Evolutionary conservation across 2,888 invertebrate genomes (phyloP).

Genomic region (Drosophila macrospina): DNA sequence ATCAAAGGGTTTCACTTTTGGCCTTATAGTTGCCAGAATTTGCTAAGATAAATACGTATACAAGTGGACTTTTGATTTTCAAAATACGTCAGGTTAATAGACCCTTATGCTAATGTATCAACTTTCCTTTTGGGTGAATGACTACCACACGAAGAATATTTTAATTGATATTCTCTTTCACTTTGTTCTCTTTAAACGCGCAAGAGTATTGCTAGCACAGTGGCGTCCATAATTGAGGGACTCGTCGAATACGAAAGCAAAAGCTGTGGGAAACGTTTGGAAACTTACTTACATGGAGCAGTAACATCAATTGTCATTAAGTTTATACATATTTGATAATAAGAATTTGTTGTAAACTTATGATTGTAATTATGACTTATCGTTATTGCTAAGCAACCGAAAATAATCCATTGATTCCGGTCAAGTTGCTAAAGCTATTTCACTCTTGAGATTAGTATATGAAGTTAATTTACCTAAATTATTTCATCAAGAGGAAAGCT

Average conservation of each 20-base stretch:
- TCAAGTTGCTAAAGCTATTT: too few relatives aligned
- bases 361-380: too few relatives aligned
- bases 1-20: conserved; percentile 58
- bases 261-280: not conserved
- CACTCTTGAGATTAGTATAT: too few relatives aligned
- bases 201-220: not conserved
- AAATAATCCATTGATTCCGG: too few relatives aligned
- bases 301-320: too few relatives aligned
- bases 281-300: too few relatives aligned
- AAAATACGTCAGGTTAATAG: conserved; percentile 11
- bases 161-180: conserved; percentile 9
- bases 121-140: not conserved
- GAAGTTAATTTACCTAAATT: too few relatives aligned
- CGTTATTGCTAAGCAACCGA: too few relatives aligned
- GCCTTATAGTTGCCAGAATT: conserved; percentile 12
- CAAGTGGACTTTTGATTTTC: conserved; percentile 25
- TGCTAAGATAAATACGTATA: conserved; percentile 1
- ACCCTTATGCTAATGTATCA: conserved; percentile 1
- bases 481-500: too few relatives aligned
- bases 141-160: conserved; percentile 1
- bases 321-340: too few relatives aligned
- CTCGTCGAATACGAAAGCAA: too few relatives aligned
- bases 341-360: too few relatives aligned
- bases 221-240: not conserved
- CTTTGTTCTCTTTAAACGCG: not conserved